These are phyloP conservation scores for Neolamprologus sp. DNA, from an alignment of 2,113 vertebrate genomes.

Conservation along the genomic window DNA sequence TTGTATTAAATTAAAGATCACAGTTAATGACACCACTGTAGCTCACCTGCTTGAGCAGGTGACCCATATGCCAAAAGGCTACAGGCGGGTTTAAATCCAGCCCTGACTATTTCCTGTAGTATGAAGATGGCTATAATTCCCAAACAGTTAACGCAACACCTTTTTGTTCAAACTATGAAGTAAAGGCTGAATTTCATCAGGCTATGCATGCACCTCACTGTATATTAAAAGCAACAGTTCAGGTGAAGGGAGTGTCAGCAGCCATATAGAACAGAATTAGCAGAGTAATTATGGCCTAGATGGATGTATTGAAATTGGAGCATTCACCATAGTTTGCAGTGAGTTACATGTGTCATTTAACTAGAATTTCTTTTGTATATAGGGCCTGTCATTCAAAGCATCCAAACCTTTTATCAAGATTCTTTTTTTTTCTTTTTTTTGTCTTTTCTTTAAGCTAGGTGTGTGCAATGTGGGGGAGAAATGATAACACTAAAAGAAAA, in stretches of 20 bases:
- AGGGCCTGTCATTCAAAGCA: not conserved
- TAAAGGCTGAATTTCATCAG: not conserved
- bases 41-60: not conserved
- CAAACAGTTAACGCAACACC: not conserved
- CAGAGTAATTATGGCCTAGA: not conserved
- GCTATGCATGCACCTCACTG: not conserved
- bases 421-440: not conserved
- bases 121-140: not conserved
- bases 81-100: not conserved
- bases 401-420: not conserved
- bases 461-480: not conserved
- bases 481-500: not conserved
- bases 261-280: not conserved
- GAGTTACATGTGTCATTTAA: not conserved
- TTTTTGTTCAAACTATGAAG: not conserved
- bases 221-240: not conserved
- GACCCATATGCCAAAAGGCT: not conserved
- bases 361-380: not conserved
- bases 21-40: not conserved
- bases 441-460: not conserved
- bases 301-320: not conserved
- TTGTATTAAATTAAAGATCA: not conserved
- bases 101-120: not conserved
- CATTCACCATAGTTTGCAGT: not conserved
- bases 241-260: not conserved